Base-by-base conservation (phyloP, 37 sponge, comb jelly and placozoan genomes). In the Beroe forskalii region DNA sequence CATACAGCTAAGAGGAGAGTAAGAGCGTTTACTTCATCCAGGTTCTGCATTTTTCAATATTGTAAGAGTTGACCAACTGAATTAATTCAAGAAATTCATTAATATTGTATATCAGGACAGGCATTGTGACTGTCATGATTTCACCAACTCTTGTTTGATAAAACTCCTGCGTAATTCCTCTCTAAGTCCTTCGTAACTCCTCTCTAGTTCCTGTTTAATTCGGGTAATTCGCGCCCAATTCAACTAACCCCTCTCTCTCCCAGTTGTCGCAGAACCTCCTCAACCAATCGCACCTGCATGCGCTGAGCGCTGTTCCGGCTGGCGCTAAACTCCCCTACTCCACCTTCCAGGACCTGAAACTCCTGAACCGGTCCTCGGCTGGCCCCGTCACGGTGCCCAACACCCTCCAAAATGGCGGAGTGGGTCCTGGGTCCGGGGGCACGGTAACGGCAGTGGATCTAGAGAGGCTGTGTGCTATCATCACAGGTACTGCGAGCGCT, bases 251-350 rank as follows among this genome's bases (percentile, higher is more conserved):
- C 66, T 30, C 66, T 23, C 66, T 64, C 24, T 6, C 17, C 17
- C 66, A 22, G 31, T 20, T 27, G 4, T 42, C 30, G 28, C 86
- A 80, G 86, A 80, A 44, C 30, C 28, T 80, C 55, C 86, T 80
- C 38, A 80, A 32, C n/a, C 86, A 80, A 17, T 80, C 86, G 14
- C 86, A 80, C 12, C 55, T 80, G 24, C 86, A 41, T 27, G 86
- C 55, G 0, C 55, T 44, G 20, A 80, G 6, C 23, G 66, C 66
- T 4, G 86, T 80, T 3, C 30, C 86, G 3, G 55, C 40, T 6
- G 35, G n/a, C 8, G n/a, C 23, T 19, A 27, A 22, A 30, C 40
- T 20, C 40, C 55, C 55, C 40, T 80, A 41, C 55, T 33, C 37
- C 44, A 42, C 86, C 4, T 30, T 44, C 44, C 86, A 80, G 55